A percentile compares a stretch with the other conserved stretches of the same genome.
Evolutionary conservation across 2,888 invertebrate genomes (phyloP).

Genomic region (Napeogenes sylphis): DNA sequence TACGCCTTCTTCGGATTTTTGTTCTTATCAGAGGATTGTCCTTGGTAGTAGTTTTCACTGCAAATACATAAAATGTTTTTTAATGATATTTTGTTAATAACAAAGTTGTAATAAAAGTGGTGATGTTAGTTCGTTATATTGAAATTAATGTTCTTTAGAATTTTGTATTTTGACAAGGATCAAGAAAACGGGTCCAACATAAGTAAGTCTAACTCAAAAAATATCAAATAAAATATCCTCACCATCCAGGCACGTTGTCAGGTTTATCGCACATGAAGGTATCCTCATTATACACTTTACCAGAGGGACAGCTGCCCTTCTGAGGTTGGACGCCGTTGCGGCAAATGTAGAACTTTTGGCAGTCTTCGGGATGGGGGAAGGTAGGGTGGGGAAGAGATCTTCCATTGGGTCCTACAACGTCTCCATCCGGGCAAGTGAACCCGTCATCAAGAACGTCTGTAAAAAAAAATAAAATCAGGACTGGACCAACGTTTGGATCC

Average conservation of each 20-base stretch:
- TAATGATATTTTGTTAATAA: background rate
- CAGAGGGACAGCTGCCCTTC: conserved; percentile 84
- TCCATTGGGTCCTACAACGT: conserved; percentile 81
- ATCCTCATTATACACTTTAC: conserved; percentile 87
- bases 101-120: too few relatives aligned
- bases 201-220: background rate
- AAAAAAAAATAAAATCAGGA: conserved; percentile 23
- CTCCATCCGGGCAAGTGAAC: conserved; percentile 85
- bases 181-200: background rate
- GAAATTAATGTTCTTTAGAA: too few relatives aligned
- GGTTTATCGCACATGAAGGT: conserved; percentile 87
- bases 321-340: conserved; percentile 86
- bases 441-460: conserved; percentile 85
- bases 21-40: conserved; percentile 67
- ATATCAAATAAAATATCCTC: conserved; percentile 32
- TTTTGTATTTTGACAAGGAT: background rate
- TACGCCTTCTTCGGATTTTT: conserved; percentile 69
- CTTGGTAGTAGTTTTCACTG: conserved; percentile 84
- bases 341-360: conserved; percentile 90
- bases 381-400: conserved; percentile 85
- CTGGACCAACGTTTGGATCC: too few relatives aligned
- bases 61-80: conserved; percentile 45
- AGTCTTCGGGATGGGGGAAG: conserved; percentile 87
- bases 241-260: conserved; percentile 88
- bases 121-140: too few relatives aligned